These are phyloP conservation scores for Helicoverpa assulta DNA, from an alignment of 2,888 invertebrate genomes.

Conservation along the genomic window DNA sequence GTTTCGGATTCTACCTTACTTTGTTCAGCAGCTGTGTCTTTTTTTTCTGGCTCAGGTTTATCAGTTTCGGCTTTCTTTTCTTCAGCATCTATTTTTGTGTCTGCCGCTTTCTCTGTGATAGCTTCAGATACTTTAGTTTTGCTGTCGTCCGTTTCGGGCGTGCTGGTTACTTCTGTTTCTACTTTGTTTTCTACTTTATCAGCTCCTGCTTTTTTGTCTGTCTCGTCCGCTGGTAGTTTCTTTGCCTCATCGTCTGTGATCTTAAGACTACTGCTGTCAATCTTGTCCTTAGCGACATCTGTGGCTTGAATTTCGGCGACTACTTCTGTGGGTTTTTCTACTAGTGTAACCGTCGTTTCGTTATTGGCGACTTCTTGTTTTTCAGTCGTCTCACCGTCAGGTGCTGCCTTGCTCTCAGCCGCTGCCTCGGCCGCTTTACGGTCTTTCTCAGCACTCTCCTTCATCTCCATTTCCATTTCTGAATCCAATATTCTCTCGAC, in stretches of 20 bases:
- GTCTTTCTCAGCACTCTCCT: conserved; percentile 72
- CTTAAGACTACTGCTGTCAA: conserved; percentile 55
- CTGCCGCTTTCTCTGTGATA: conserved; percentile 45
- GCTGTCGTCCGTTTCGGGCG: conserved; percentile 53
- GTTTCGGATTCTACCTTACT: conserved; percentile 52
- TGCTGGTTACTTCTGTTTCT: conserved; percentile 51
- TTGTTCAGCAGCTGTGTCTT: conserved; percentile 39
- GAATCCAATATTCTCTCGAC: conserved; percentile 84
- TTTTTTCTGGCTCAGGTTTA: conserved; percentile 36
- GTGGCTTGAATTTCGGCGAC: conserved; percentile 51
- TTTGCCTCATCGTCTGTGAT: conserved; percentile 49
- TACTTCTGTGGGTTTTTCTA: conserved; percentile 60
- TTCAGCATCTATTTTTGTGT: conserved; percentile 35
- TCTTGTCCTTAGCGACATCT: conserved; percentile 45
- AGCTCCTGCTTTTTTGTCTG: conserved; percentile 34
- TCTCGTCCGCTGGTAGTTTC: conserved; percentile 43
- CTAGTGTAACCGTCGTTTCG: conserved; percentile 31
- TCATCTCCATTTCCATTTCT: conserved; percentile 81
- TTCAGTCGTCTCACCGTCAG: conserved; percentile 45
- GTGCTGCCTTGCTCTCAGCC: conserved; percentile 59
- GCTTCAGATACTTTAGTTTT: conserved; percentile 52
- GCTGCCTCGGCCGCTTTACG: conserved; percentile 68
- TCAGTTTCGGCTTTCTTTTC: conserved; percentile 48
- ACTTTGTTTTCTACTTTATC: conserved; percentile 48
- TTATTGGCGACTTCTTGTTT: conserved; percentile 42